Conservation (phyloP, 2,888 invertebrate genomes). For the Empis stercorea region DNA sequence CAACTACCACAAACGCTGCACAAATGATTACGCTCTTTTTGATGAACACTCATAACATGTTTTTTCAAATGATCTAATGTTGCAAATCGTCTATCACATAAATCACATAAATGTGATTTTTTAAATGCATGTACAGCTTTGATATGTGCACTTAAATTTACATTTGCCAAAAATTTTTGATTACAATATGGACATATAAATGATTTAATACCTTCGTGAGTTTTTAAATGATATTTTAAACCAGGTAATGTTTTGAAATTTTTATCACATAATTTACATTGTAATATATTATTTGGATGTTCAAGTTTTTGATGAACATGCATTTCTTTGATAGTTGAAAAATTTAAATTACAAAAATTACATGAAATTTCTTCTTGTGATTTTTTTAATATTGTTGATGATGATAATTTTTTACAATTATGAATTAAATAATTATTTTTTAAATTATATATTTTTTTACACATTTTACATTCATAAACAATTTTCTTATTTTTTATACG, state of each 20-base stretch:
- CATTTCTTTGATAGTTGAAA: slow-evolving; percentile 5
- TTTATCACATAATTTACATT: slow-evolving; percentile 14
- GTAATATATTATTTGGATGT: neutral
- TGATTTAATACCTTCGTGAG: slow-evolving; percentile 11
- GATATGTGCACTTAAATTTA: slow-evolving; percentile 18
- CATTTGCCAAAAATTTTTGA: slow-evolving; percentile 14
- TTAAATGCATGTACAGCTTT: slow-evolving; percentile 16
- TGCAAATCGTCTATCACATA: slow-evolving; percentile 19
- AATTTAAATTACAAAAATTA: neutral
- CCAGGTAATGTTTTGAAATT: slow-evolving; percentile 12
- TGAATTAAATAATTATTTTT: slow-evolving; percentile 1
- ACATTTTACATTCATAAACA: neutral
- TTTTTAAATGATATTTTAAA: slow-evolving; percentile 16
- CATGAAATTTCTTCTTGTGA: neutral
- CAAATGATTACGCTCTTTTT: slow-evolving; percentile 19
- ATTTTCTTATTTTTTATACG: neutral
- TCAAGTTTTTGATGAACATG: slow-evolving; percentile 1
- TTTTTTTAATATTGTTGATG: too few species aligned
- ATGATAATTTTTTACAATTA: neutral
- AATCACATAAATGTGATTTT: slow-evolving; percentile 17
- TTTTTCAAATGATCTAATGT: slow-evolving; percentile 21
- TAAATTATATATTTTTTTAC: neutral
- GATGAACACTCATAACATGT: slow-evolving; percentile 20
- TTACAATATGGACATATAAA: slow-evolving; percentile 18
- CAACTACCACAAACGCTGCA: slow-evolving; percentile 18